Base-by-base conservation (phyloP, 2,797 vertebrate genomes). In the Acanthiza pusilla region DNA sequence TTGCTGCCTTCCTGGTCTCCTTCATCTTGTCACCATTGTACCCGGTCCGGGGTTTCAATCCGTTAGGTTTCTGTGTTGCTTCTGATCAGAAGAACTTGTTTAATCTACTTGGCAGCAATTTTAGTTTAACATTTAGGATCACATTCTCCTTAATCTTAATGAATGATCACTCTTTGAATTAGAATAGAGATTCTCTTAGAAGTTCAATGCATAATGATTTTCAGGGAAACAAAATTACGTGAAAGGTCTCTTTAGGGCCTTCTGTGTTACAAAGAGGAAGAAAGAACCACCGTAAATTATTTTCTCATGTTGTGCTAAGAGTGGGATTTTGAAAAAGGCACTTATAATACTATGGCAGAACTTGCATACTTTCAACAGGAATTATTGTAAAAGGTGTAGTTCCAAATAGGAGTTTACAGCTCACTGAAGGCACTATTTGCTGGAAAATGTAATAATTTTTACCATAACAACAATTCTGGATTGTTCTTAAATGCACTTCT, bases 401-500 rank as follows among this genome's bases (percentile, higher is more conserved):
- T 21, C 55, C 21, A 68, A 66, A 55, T 4, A 74, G 40, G 23
- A 78, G 73, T 85, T 93, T 78, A 48, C 40, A 68, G 51, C 16
- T 92, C n/a, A 26, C 20, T 75, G 58, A 32, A 81, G 88, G 48
- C 13, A 23, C 7, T 30, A 23, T 61, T 71, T 83, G 11, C 57
- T 80, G 32, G 61, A n/a, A 76, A 93, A 85, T 76, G 45, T 63
- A 72, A 70, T 2, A 2, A 55, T 88, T 60, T 86, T 43, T 91
- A 32, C 65, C 30, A 5, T 63, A 72, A 68, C 20, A 78, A 11
- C 55, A 48, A 9, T 30, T 8, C 10, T 68, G 20, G 36, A 72
- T 88, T 89, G 80, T 72, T 93, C 70, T 88, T 78, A 91, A 88
- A 88, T 88, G 66, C n/a, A 38, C 7, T 78, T 88, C 25, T 54